These are phyloP conservation scores for Antheraea assamensis DNA, from an alignment of 2,888 invertebrate genomes.

Conservation along the genomic window DNA sequence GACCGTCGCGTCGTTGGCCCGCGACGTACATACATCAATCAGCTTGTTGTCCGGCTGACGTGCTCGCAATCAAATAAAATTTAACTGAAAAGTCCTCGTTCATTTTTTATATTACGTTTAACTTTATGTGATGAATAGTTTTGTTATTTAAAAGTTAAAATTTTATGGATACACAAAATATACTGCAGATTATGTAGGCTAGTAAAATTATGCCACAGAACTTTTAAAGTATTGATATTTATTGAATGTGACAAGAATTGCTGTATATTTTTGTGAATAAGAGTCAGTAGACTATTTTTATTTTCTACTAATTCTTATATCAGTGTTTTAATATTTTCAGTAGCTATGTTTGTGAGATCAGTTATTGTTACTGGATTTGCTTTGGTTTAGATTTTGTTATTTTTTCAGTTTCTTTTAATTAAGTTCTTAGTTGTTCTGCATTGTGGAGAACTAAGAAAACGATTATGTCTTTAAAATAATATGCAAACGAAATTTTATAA, in stretches of 20 bases:
- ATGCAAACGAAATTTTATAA: too few relatives aligned
- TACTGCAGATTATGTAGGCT: not conserved
- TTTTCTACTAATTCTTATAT: not conserved
- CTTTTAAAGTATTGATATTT: not conserved
- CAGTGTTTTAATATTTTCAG: not conserved
- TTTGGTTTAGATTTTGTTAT: not conserved
- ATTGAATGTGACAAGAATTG: not conserved
- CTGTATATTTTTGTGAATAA: not conserved
- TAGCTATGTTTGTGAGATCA: not conserved
- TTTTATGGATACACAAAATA: not conserved
- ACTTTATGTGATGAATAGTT: conserved; percentile 34
- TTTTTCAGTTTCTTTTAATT: too few relatives aligned
- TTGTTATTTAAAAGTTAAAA: conserved; percentile 6
- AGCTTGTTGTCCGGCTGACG: conserved; percentile 62
- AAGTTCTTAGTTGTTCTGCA: too few relatives aligned
- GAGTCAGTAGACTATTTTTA: not conserved
- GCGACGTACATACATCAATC: conserved; percentile 74
- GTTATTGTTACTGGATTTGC: not conserved
- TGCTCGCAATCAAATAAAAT: conserved; percentile 79
- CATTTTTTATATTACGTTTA: conserved; percentile 31
- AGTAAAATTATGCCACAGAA: not conserved
- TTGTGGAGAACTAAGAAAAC: too few relatives aligned
- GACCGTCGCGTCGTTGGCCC: conserved; percentile 42
- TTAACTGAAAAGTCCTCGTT: conserved; percentile 67
- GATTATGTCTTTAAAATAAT: too few relatives aligned